These are phyloP conservation scores for Manis crassicaudata DNA, from an alignment of 2,797 vertebrate species.

Conservation along the genomic window DNA sequence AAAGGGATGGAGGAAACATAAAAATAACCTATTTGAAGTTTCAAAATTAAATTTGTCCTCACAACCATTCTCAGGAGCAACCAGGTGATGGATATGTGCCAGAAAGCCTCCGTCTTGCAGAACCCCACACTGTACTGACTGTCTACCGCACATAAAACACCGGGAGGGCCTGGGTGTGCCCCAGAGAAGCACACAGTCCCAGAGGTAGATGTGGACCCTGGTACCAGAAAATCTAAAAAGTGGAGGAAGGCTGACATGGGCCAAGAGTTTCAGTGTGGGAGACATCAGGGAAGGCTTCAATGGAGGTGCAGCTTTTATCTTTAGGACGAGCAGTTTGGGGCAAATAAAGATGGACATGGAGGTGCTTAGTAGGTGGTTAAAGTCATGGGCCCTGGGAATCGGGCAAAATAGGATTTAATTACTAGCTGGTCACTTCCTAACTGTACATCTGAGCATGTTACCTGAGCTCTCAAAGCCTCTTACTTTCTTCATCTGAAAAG, in stretches of 20 bases:
- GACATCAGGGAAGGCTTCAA: neutral
- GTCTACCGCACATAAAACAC: neutral
- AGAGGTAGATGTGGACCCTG: neutral
- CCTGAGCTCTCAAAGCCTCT: neutral
- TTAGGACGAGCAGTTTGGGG: neutral
- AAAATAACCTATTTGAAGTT: slow-evolving; percentile 41
- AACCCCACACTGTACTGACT: neutral
- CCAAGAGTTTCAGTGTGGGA: neutral
- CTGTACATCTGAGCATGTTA: neutral
- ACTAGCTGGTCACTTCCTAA: neutral
- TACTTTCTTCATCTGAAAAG: neutral
- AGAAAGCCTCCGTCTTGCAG: neutral
- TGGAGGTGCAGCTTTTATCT: accelerated
- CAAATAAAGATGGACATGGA: neutral
- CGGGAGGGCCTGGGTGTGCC: neutral
- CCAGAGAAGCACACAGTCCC: neutral
- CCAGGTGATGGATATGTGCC: neutral
- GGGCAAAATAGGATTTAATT: neutral
- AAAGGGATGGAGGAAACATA: slow-evolving; percentile 13
- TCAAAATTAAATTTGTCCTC: slow-evolving; percentile 50
- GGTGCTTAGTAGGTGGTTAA: neutral
- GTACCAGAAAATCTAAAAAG: neutral
- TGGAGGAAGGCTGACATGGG: accelerated
- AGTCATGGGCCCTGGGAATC: accelerated
- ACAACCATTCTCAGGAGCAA: neutral